Evolutionary conservation across 2,113 vertebrate genomes (phyloP), one percentile per base, ranked within the genome.

Genomic region (Malurus elegans): DNA sequence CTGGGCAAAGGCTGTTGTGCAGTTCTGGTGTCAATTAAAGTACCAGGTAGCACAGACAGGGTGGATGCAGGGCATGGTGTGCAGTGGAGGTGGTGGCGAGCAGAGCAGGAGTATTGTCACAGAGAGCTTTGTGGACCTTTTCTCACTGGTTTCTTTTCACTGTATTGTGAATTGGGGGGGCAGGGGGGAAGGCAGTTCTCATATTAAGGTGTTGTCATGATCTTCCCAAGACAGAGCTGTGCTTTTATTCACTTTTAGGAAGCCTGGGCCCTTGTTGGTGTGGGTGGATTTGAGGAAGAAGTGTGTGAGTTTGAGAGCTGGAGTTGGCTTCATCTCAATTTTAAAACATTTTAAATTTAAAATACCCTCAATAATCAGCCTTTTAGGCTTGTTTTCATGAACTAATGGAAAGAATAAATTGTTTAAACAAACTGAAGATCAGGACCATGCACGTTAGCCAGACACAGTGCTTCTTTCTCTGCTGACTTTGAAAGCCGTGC

Each of bases 31-130:
- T 36, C 47, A 28, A 14, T 76, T 32, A 29, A 17, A 79, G 31
- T 1, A 0, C 4, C n/a, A 9, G 67, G 38, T 67, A 3, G 8
- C 24, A 4, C 3, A 14, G 7, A 1, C 7, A 6, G 21, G 12
- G 21, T 57, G 45, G 74, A 11, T 34, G 58, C 51, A 38, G 45
- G n/a, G 10, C 40, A 3, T 1, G 3, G 44, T 14, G 18, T 12
- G 17, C 36, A 11, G 19, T 15, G 61, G 45, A 60, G 29, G 20
- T 36, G 25, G 28, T 0, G 4, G 12, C 2, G 3, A 31, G 50
- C 70, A 67, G 72, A 83, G 58, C 32, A 51, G 40, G 38, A 72
- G 28, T 29, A 7, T 36, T 75, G n/a, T 36, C 15, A 8, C 5
- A 0, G 44, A 14, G 47, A n/a, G 23, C 15, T 73, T 45, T 56